Evolutionary conservation across 2,113 vertebrate genomes (phyloP).

Genomic region (Castor canadensis): DNA sequence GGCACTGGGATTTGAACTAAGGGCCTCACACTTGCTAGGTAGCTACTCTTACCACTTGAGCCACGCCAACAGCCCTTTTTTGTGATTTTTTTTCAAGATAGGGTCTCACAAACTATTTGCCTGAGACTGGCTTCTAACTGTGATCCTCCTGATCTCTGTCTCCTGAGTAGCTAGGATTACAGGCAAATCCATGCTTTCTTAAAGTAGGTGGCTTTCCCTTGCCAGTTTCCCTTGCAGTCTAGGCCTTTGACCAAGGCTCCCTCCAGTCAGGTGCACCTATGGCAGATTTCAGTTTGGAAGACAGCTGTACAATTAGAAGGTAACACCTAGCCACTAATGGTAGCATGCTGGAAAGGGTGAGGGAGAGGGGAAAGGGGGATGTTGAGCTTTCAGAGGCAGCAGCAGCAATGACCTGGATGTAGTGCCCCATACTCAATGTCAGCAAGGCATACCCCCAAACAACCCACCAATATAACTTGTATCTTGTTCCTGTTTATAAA

Average conservation of each 20-base stretch:
- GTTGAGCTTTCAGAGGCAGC: background rate
- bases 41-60: too few species aligned
- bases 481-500: background rate
- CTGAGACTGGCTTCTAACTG: too few species aligned
- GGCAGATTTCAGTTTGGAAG: background rate
- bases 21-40: too few species aligned
- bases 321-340: background rate
- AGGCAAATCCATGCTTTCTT: background rate
- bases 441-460: background rate
- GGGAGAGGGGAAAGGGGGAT: background rate
- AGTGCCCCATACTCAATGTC: fast-evolving
- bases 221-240: background rate
- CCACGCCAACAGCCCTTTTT: too few species aligned
- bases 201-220: background rate
- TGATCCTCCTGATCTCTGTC: too few species aligned
- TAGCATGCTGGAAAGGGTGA: background rate
- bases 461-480: too few species aligned
- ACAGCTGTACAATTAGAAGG: background rate
- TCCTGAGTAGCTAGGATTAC: too few species aligned
- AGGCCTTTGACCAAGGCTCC: background rate
- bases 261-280: background rate
- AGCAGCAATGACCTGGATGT: too few species aligned
- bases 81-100: too few species aligned
- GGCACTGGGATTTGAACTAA: too few species aligned
- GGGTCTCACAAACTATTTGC: too few species aligned